Evolutionary conservation across 64 coral and sea anemone species (phyloP), one percentile per base, ranked within the genome.

Genomic region (Acropora yongei): DNA sequence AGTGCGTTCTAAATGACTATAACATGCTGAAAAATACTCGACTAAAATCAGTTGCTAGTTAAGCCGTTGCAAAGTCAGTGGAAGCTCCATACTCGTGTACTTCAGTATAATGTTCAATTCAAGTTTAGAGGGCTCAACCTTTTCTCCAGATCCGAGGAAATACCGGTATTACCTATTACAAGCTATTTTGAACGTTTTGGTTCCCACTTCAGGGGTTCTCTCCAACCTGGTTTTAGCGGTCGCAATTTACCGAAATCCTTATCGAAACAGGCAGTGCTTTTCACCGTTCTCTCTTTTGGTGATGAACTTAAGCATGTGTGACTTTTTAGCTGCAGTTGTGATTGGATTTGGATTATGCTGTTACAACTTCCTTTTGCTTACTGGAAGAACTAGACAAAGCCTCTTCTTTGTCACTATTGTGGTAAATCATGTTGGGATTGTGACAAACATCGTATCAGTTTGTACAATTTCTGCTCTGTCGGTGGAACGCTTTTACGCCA

Each of bases 181-280:
- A 0, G 19, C 43, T 16, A 67, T 67, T 83, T 41, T 83, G 1
- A 17, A 5, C 41, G 0, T 68, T 39, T 8, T 83, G 57, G 11
- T 83, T 43, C 11, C 57, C 11, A 83, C 42, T 67, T 51, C 80
- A 45, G 80, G 57, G 1, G 80, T 83, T 30, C 11, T 47, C 13
- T 47, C 80, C 6, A 83, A 83, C 41, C n/a, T 83, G 8, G 9
- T 83, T 66, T 83, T 83, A 44, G 41, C 67, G 80, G 13, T 83
- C 18, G n/a, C 80, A 45, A 41, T 83, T 41, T 67, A 7, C 14
- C 80, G 80, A 67, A 41, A 45, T n/a, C 13, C 80, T 2, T 41
- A 7, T 12, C 13, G 5, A 16, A 47, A n/a, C 19, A 39, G 41
- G 4, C 2, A 67, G 5, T 41, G 60, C 12, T 6, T 7, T 39